Evolutionary conservation across 1,140 invertebrate genomes (phyloP), one percentile per base, ranked within the genome.

Genomic region (Zaprionus kolodkinae): DNA sequence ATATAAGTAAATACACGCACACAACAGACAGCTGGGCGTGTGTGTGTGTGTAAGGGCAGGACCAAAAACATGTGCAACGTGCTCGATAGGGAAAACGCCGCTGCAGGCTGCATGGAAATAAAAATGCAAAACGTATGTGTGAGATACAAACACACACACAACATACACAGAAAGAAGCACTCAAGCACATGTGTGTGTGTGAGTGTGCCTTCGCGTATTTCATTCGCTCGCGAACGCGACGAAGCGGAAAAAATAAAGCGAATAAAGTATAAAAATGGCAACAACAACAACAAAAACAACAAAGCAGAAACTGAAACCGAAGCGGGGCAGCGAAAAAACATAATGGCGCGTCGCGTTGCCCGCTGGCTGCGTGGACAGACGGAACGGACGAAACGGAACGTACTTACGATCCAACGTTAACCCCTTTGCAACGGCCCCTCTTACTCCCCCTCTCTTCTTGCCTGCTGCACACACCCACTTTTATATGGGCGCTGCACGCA

Each of bases 181-280:
- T 17, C 33, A 38, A 38, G 27, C 45, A 10, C 36, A 43, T 63
- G 36, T 60, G 73, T 56, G 54, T 71, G 67, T 60, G 50, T 71
- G 67, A 54, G 50, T 57, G 52, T 68, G 76, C 71, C 72, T 67
- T 85, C 81, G 86, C 85, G 76, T 56, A 89, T 89, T 89, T 89
- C 85, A 89, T 89, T 89, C 85, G 85, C 81, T 89, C 86, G 78
- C 80, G 63, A 64, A 89, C 56, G 85, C 85, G 86, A 79, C 86
- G 86, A 81, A 89, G 85, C 85, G 85, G 86, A 89, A 89, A 89
- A 90, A 89, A 89, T 88, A 89, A 88, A 89, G 85, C 85, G 85
- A 88, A 88, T 89, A 89, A 88, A 89, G 89, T 88, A 88, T 89
- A 89, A 84, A 88, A 84, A 88, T 88, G 84, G 78, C 85, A 85